Conservation (phyloP, 2,888 invertebrate species). For the Nomada flava region DNA sequence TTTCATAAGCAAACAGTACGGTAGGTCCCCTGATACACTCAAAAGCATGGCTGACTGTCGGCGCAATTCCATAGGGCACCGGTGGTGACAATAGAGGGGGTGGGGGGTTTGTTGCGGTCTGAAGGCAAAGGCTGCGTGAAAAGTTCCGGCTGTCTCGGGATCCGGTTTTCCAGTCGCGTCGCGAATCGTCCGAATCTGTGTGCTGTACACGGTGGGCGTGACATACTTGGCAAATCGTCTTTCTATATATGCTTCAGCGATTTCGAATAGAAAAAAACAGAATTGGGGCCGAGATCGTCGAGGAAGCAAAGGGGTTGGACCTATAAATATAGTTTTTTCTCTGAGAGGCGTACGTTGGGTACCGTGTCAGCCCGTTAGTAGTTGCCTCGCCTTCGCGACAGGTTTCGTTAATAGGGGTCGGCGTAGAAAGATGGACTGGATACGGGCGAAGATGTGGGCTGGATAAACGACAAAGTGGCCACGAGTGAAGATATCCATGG, state of each 20-base stretch:
- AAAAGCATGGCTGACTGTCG: conserved; percentile 39
- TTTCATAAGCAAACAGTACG: not conserved
- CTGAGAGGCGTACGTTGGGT: conserved; percentile 16
- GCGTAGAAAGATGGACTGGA: not conserved
- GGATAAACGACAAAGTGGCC: conserved; percentile 6
- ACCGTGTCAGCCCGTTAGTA: not conserved
- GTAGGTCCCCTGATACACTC: not conserved
- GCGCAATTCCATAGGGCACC: conserved; percentile 31
- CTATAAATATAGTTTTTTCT: conserved; percentile 39
- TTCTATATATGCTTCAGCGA: conserved; percentile 77
- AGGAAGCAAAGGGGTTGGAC: conserved; percentile 52
- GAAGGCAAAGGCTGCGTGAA: conserved; percentile 64
- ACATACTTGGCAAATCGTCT: conserved; percentile 72
- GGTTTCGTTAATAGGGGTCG: conserved; percentile 22
- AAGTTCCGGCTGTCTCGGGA: conserved; percentile 38
- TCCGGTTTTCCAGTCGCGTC: conserved; percentile 66
- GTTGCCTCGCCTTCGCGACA: conserved; percentile 38
- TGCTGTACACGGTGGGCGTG: conserved; percentile 72
- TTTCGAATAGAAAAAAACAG: conserved; percentile 73
- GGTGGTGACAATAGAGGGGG: conserved; percentile 50
- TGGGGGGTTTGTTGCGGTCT: conserved; percentile 65
- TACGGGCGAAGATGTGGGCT: conserved; percentile 3
- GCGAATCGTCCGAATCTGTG: conserved; percentile 35
- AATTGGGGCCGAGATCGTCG: conserved; percentile 19
- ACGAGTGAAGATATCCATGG: not conserved